These are phyloP conservation scores for Ptychobarbus kaznakovi DNA, from an alignment of 2,797 vertebrate genomes.

Conservation along the genomic window DNA sequence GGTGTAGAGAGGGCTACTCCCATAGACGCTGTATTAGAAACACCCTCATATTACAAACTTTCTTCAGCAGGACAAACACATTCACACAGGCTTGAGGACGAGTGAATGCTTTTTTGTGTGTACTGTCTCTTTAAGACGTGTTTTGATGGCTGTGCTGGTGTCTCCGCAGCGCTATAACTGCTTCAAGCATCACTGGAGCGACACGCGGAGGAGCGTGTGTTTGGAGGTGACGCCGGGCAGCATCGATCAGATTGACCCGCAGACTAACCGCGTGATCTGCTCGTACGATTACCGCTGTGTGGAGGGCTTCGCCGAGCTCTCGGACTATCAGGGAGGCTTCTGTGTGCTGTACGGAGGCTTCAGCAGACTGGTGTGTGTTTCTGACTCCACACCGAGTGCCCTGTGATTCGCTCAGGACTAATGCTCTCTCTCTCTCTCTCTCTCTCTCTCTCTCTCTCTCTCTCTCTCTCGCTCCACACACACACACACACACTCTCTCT, in stretches of 20 bases:
- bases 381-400: not conserved
- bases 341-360: slow-evolving; percentile 97
- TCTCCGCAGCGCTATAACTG: slow-evolving; percentile 92
- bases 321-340: slow-evolving; percentile 96
- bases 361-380: slow-evolving; percentile 87
- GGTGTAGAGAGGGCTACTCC: too few relatives aligned
- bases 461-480: too few relatives aligned
- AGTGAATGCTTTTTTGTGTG: too few relatives aligned
- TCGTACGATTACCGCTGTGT: slow-evolving; percentile 98
- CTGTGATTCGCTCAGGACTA: not conserved
- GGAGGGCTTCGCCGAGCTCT: slow-evolving; percentile 94
- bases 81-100: too few relatives aligned
- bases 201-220: slow-evolving; percentile 85
- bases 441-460: not conserved
- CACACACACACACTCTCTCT: too few relatives aligned
- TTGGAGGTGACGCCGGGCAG: slow-evolving; percentile 97
- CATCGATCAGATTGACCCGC: slow-evolving; percentile 95
- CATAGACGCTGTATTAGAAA: too few relatives aligned
- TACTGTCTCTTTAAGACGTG: too few relatives aligned
- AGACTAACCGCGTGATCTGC: slow-evolving; percentile 91
- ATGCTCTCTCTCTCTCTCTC: not conserved
- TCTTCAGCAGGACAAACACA: too few relatives aligned
- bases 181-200: slow-evolving; percentile 99
- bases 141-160: not conserved
- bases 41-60: too few relatives aligned